phyloP scores from a whole-genome alignment of 2,888 invertebrate species.

The Lepetodrilus schrolli region DNA sequence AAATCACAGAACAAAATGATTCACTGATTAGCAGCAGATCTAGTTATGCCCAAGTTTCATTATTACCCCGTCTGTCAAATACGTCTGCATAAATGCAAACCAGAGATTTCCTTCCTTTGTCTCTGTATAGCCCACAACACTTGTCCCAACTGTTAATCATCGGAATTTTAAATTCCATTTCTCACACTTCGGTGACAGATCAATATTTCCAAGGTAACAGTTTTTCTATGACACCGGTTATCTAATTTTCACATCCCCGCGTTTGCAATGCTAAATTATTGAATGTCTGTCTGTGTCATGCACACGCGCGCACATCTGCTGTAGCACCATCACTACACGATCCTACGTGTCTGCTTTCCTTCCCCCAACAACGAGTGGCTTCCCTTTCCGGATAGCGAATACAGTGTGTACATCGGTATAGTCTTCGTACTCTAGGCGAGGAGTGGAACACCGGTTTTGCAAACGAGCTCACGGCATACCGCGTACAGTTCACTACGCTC shows the following conservation, averaged over 20 bases:
- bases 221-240: constrained; percentile 25
- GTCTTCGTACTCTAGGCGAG: not conserved
- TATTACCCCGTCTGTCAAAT: not conserved
- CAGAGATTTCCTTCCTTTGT: not conserved
- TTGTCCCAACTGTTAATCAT: constrained; percentile 25
- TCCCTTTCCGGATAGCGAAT: not conserved
- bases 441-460: constrained; percentile 4
- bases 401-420: too few species aligned
- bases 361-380: not conserved
- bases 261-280: constrained; percentile 5
- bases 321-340: not conserved
- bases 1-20: not conserved
- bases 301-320: not conserved
- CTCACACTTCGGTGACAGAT: constrained; percentile 9
- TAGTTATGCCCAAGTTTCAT: not conserved
- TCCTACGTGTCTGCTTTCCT: not conserved
- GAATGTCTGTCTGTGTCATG: not conserved
- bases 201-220: constrained; percentile 26
- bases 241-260: constrained; percentile 11
- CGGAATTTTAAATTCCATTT: not conserved
- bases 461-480: too few species aligned
- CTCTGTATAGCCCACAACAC: not conserved
- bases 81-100: not conserved
- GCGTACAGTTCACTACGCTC: constrained; percentile 7
- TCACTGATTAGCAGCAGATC: not conserved